phyloP scores from a whole-genome alignment of 37 sponge, comb jelly and placozoan species.

The Tethya wilhelma region DNA sequence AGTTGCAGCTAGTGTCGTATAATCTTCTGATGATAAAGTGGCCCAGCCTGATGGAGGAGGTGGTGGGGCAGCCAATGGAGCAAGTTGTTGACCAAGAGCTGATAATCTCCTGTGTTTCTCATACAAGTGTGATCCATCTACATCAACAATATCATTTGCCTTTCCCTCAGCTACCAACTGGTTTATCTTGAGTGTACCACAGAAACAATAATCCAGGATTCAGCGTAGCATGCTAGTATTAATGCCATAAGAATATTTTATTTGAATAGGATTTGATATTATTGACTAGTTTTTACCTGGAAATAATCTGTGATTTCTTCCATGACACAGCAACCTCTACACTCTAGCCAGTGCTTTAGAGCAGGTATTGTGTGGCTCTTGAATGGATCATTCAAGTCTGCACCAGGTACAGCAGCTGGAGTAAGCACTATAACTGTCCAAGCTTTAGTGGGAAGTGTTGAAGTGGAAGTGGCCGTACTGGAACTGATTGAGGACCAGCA shows the following conservation, averaged over 20 bases:
- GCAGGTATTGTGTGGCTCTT: slow-evolving; percentile 21
- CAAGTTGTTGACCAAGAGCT: slow-evolving; percentile 38
- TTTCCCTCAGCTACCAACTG: neutral
- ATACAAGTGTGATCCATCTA: slow-evolving; percentile 63
- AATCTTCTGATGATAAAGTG: slow-evolving; percentile 18
- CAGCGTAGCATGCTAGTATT: neutral
- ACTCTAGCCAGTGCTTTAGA: slow-evolving; percentile 16
- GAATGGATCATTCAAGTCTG: slow-evolving; percentile 8
- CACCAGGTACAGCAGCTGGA: slow-evolving; percentile 23
- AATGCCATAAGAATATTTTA: neutral
- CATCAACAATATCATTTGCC: slow-evolving; percentile 22
- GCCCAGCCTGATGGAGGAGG: slow-evolving; percentile 50
- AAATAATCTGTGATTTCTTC: neutral
- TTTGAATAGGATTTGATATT: neutral
- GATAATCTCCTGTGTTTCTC: slow-evolving; percentile 31
- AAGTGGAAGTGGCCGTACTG: no score
- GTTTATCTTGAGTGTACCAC: no score
- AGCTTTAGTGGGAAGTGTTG: no score
- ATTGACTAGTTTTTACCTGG: neutral
- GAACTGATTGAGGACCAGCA: no score
- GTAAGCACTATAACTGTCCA: no score
- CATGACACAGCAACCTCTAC: neutral
- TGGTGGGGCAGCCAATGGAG: slow-evolving; percentile 1
- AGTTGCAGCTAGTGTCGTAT: neutral
- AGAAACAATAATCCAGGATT: neutral